phyloP scores from a whole-genome alignment of 2,113 vertebrate genomes.

The Pterocles gutturalis region DNA sequence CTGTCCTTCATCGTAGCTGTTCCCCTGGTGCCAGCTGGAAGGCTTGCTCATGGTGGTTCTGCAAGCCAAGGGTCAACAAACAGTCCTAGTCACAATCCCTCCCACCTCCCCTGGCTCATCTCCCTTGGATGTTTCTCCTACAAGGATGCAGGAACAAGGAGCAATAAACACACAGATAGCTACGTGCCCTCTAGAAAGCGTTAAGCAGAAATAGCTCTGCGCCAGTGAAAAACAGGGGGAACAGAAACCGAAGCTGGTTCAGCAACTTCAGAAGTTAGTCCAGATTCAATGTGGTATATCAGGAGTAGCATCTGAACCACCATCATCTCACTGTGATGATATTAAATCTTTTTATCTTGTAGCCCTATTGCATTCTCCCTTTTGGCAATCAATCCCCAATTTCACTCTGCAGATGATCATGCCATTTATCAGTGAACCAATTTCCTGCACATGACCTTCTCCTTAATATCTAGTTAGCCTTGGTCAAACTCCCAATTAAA shows the following conservation, averaged over 20 bases:
- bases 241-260: not conserved
- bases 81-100: not conserved
- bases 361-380: not conserved
- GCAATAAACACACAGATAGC: not conserved
- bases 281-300: not conserved
- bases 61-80: not conserved
- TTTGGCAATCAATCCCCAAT: not conserved
- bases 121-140: not conserved
- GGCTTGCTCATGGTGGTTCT: not conserved
- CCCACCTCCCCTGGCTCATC: not conserved
- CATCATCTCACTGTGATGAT: not conserved
- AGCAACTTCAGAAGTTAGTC: not conserved
- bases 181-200: not conserved
- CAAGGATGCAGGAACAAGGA: not conserved
- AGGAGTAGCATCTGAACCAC: not conserved
- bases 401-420: not conserved
- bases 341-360: not conserved
- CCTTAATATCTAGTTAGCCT: not conserved
- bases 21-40: not conserved
- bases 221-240: not conserved
- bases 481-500: not conserved
- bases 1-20: not conserved
- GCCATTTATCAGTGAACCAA: not conserved
- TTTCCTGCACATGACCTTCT: constrained; percentile 1
- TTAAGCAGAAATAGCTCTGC: not conserved